phyloP scores from a whole-genome alignment of 1,140 invertebrate genomes.

The Dufourea novaeangliae region DNA sequence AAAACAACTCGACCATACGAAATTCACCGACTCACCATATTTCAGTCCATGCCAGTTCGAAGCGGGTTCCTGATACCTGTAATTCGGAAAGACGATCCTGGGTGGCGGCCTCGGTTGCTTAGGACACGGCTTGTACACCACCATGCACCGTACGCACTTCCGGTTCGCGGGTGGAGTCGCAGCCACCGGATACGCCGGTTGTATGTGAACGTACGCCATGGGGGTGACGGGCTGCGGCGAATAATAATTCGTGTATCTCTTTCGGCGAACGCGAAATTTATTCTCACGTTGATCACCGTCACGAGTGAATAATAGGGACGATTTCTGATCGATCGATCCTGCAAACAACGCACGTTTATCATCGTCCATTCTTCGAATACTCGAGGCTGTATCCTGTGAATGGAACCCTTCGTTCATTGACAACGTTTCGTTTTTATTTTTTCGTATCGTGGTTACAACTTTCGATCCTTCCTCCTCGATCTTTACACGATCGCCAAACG shows the following conservation, averaged over 20 bases:
- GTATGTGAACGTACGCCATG: slow-evolving; percentile 78
- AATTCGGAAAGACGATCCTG: slow-evolving; percentile 67
- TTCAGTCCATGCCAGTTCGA: slow-evolving; percentile 73
- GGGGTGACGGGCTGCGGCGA: slow-evolving; percentile 64
- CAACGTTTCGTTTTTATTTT: neutral
- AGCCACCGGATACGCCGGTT: slow-evolving; percentile 64
- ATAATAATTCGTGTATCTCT: slow-evolving; percentile 60
- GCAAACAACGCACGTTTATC: neutral
- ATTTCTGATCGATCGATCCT: neutral
- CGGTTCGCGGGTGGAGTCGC: slow-evolving; percentile 61
- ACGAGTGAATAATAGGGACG: neutral
- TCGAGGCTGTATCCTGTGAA: neutral
- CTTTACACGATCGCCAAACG: neutral
- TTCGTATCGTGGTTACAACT: neutral
- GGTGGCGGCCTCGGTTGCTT: slow-evolving; percentile 55
- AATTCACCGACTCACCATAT: slow-evolving; percentile 72
- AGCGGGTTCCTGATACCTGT: slow-evolving; percentile 70
- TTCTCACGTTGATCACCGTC: neutral
- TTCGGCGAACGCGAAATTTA: slow-evolving; percentile 36
- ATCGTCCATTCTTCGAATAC: neutral
- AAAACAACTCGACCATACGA: too few relatives aligned
- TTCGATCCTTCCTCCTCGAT: slow-evolving; percentile 6
- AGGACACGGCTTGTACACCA: slow-evolving; percentile 76
- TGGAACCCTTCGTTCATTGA: neutral
- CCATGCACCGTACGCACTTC: slow-evolving; percentile 76